phyloP scores from a whole-genome alignment of 2,113 vertebrate genomes.

The Scomber scombrus region DNA sequence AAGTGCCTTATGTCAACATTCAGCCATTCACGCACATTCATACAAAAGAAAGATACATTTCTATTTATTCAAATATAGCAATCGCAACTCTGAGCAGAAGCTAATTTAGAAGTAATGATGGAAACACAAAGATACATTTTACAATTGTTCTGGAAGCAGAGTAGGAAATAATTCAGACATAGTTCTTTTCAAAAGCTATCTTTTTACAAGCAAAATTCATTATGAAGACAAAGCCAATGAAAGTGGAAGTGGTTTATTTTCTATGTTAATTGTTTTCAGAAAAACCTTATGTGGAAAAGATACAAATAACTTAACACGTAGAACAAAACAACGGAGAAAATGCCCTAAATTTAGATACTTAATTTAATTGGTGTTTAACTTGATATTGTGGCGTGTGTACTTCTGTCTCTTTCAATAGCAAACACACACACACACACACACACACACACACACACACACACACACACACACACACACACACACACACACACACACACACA shows the following conservation, averaged over 20 bases:
- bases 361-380: slow-evolving; percentile 17
- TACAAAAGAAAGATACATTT: too few relatives aligned
- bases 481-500: background rate
- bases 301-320: background rate
- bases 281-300: slow-evolving; percentile 6
- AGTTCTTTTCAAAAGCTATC: too few relatives aligned
- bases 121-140: background rate
- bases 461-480: background rate
- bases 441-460: background rate
- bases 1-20: too few relatives aligned
- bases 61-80: background rate
- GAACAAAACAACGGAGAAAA: slow-evolving; percentile 5
- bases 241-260: too few relatives aligned
- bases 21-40: too few relatives aligned
- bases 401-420: background rate
- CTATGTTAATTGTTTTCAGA: slow-evolving; percentile 14
- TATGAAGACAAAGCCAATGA: background rate
- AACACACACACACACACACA: background rate
- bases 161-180: background rate
- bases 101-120: background rate
- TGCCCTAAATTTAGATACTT: background rate
- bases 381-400: background rate
- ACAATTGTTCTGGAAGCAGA: background rate
- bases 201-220: too few relatives aligned
- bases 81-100: too few relatives aligned